Evolutionary conservation across 2,888 invertebrate species (phyloP).

Genomic region (Perizoma flavofasciatum): DNA sequence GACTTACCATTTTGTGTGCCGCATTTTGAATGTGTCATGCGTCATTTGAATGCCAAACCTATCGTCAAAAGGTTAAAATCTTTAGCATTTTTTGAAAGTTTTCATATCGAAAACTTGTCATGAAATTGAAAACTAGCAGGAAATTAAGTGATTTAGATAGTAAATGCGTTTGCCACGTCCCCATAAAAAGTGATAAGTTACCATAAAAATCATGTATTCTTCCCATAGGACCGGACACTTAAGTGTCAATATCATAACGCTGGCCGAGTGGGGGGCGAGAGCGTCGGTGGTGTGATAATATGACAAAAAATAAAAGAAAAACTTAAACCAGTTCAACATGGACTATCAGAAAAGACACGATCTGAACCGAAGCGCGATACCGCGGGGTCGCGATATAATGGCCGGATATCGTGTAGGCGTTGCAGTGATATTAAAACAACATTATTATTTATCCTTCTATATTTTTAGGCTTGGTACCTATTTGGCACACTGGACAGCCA

Average conservation of each 20-base stretch:
- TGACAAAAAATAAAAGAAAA: constrained; percentile 30
- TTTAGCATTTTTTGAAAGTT: not conserved
- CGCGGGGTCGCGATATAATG: constrained; percentile 20
- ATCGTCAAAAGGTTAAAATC: not conserved
- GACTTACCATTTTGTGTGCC: too few relatives aligned
- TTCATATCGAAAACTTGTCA: not conserved
- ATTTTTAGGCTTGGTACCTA: constrained; percentile 29
- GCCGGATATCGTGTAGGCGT: constrained; percentile 40
- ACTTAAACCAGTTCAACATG: constrained; percentile 18
- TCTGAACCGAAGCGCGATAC: constrained; percentile 1
- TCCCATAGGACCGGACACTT: constrained; percentile 49
- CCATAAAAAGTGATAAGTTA: constrained; percentile 66
- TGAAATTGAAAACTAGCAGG: not conserved
- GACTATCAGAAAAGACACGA: constrained; percentile 14
- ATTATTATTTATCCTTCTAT: constrained; percentile 30
- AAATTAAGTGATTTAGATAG: constrained; percentile 29
- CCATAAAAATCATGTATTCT: constrained; percentile 60
- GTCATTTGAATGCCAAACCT: too few relatives aligned
- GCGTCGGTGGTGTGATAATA: constrained; percentile 62
- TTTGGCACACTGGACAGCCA: constrained; percentile 33
- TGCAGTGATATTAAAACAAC: constrained; percentile 38
- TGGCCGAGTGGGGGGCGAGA: constrained; percentile 43
- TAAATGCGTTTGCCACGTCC: constrained; percentile 39
- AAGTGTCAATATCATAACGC: constrained; percentile 61
- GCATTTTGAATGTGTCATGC: too few relatives aligned